A percentile compares a stretch with the other conserved stretches of the same genome.
phyloP scores from a whole-genome alignment of 2,797 vertebrate species.

The Protonibea diacanthus region DNA sequence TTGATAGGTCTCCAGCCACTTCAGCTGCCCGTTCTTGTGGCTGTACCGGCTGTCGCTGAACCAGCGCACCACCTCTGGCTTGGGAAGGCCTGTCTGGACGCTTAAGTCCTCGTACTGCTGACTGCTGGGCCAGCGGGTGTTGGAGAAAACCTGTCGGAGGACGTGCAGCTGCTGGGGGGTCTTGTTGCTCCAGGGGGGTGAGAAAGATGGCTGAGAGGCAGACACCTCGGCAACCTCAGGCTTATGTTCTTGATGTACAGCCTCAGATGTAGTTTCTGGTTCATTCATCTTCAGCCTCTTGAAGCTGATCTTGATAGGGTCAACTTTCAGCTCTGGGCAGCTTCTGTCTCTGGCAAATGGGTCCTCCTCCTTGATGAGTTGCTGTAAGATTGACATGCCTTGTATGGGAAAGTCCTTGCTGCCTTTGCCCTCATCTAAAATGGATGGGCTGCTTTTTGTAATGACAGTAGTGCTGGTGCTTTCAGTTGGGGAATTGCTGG shows the following conservation, averaged over 20 bases:
- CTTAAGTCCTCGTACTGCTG: slow-evolving; percentile 92
- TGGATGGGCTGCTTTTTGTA: slow-evolving; percentile 74
- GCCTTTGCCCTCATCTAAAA: slow-evolving; percentile 73
- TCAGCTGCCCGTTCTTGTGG: slow-evolving; percentile 93
- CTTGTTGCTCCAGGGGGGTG: slow-evolving; percentile 87
- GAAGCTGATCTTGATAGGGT: slow-evolving; percentile 95
- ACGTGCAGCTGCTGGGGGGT: slow-evolving; percentile 92
- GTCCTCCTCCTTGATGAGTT: slow-evolving; percentile 82
- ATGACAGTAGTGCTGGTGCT: slow-evolving; percentile 82
- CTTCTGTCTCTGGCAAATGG: slow-evolving; percentile 59
- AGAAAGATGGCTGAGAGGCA: slow-evolving; percentile 69
- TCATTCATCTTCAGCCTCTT: slow-evolving; percentile 93
- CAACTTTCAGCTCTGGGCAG: slow-evolving; percentile 87
- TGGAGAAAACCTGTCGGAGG: slow-evolving; percentile 92
- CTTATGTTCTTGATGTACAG: slow-evolving; percentile 66
- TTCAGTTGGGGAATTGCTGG: slow-evolving; percentile 81
- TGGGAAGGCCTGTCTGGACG: slow-evolving; percentile 90
- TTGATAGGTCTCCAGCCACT: slow-evolving; percentile 93
- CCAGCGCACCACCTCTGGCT: slow-evolving; percentile 95
- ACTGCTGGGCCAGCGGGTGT: slow-evolving; percentile 92
- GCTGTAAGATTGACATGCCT: slow-evolving; percentile 84
- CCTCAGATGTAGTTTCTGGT: slow-evolving; percentile 81
- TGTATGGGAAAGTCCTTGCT: slow-evolving; percentile 81
- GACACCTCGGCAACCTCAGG: slow-evolving; percentile 63
- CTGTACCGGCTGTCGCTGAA: slow-evolving; percentile 94